Evolutionary conservation across 2,113 vertebrate genomes (phyloP), one percentile per base, ranked within the genome.

Genomic region (Saccopteryx bilineata): DNA sequence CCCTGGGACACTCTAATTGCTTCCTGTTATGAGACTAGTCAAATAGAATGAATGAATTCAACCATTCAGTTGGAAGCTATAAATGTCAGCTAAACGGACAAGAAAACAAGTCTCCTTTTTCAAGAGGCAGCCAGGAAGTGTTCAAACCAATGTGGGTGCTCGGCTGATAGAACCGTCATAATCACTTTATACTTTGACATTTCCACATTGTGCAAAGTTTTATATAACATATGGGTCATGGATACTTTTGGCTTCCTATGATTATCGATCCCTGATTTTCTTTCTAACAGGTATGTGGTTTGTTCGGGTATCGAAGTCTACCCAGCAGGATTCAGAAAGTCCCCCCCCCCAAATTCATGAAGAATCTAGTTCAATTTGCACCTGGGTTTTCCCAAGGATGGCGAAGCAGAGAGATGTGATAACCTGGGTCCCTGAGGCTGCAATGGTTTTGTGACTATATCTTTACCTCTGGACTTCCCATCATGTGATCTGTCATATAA

Each of bases 21-120:
- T 97, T 96, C 87, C 96, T 96, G 85, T 97, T 97, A 66, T 96
- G 92, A 94, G 71, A 63, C 66, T 24, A 72, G 93, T 93, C 76
- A 79, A 79, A 39, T 39, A 50, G 24, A 52, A 83, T 86, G 85
- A 83, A 82, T 97, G 92, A 96, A 87, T 93, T 8, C 72, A 66
- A 61, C 48, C 72, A 74, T 96, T 94, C 74, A 88, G 31, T 65
- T 81, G 60, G 68, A 90, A 90, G 48, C 28, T n/a, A 18, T 52
- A 65, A 92, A 86, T 82, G 8, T 58, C 23, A 78, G 78, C 33
- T 18, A 50, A 88, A 84, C 75, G 31, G 63, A 76, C 33, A 48
- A 78, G 68, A 78, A 96, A 85, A 72, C 21, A 93, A 94, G 23
- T 1, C 11, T n/a, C 46, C 0, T 33, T 26, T 63, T 92, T n/a